Conservation (phyloP, 2,797 vertebrate genomes). For the Prionace glauca region DNA sequence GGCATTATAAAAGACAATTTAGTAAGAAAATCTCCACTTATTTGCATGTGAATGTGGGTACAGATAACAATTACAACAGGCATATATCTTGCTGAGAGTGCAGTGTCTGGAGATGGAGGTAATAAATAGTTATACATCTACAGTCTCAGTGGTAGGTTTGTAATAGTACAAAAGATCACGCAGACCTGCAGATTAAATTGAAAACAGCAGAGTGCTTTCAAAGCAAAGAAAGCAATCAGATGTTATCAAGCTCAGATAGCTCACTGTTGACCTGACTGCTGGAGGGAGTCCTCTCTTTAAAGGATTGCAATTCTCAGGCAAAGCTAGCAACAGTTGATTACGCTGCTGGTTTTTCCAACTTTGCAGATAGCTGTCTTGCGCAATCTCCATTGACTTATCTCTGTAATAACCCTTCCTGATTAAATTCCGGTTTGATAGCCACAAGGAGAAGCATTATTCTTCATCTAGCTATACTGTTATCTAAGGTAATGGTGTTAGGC, state of each 20-base stretch:
- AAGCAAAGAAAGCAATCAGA: conserved; percentile 31
- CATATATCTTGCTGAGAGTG: not conserved
- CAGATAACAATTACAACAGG: not conserved
- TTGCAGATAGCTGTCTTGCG: not conserved
- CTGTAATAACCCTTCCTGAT: conserved; percentile 13
- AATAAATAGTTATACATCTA: not conserved
- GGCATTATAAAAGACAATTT: not conserved
- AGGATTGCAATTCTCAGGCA: conserved; percentile 11
- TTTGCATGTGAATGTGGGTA: not conserved
- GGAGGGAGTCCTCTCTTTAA: conserved; percentile 12
- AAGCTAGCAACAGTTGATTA: not conserved
- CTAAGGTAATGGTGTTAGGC: conserved; percentile 3
- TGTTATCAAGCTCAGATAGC: conserved; percentile 9
- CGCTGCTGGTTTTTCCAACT: not conserved
- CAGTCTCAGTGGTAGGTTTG: not conserved
- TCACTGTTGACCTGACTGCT: not conserved
- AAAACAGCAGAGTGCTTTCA: conserved; percentile 18
- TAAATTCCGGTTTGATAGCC: conserved; percentile 18
- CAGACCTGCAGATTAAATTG: not conserved
- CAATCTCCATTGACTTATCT: conserved; percentile 6
- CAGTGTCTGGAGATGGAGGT: not conserved
- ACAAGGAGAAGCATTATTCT: not conserved
- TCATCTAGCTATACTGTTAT: not conserved
- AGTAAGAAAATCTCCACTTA: not conserved
- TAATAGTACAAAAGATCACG: not conserved